These are phyloP conservation scores for Eristalis arbustorum DNA, from an alignment of 2,888 invertebrate species.

Conservation along the genomic window DNA sequence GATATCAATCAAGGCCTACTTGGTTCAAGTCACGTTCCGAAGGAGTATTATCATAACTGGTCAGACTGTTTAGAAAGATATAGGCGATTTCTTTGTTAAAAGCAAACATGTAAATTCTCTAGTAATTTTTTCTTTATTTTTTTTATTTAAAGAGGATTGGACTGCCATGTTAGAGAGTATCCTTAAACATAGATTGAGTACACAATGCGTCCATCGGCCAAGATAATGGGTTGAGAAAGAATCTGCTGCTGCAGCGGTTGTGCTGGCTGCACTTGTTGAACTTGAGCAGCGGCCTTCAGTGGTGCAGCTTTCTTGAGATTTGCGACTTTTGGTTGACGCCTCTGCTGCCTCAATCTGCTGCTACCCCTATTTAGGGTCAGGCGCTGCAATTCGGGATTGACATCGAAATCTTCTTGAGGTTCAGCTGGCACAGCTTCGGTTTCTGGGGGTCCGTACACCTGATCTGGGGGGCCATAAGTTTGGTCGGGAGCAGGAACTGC, in stretches of 20 bases:
- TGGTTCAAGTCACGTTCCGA: no score
- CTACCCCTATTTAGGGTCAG: background rate
- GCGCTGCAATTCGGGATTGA: conserved; percentile 21
- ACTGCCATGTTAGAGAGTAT: no score
- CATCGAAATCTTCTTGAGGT: conserved; percentile 28
- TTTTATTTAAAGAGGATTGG: background rate
- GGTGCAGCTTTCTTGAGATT: conserved; percentile 3
- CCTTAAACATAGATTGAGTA: conserved; percentile 24
- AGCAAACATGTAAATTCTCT: background rate
- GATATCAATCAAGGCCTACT: no score
- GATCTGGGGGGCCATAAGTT: conserved; percentile 73
- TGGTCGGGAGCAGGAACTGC: conserved; percentile 64
- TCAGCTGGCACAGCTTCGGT: conserved; percentile 22
- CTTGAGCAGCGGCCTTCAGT: background rate
- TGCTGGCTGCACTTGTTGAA: background rate
- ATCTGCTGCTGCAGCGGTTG: conserved; percentile 37
- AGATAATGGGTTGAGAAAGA: conserved; percentile 38
- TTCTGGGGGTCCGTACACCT: conserved; percentile 32
- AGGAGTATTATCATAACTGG: no score
- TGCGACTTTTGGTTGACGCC: background rate
- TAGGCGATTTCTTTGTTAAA: background rate
- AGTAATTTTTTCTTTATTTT: background rate
- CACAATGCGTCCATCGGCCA: conserved; percentile 52
- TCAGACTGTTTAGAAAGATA: no score
- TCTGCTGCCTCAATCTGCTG: conserved; percentile 15